These are phyloP conservation scores for Lasioglossum lativentre DNA, from an alignment of 2,888 invertebrate species.

Conservation along the genomic window DNA sequence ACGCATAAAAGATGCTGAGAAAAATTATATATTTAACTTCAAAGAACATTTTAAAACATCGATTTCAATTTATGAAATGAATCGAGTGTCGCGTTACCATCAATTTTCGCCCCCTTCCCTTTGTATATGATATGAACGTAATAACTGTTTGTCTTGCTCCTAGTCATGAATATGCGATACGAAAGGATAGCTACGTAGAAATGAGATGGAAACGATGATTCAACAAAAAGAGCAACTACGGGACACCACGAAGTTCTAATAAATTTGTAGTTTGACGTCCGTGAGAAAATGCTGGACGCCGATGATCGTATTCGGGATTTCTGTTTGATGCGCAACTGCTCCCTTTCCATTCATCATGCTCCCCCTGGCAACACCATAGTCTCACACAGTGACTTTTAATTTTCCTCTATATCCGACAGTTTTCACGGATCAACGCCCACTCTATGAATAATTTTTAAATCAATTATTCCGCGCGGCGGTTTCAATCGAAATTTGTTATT, in stretches of 20 bases:
- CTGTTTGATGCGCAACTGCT: conserved; percentile 22
- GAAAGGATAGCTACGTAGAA: not conserved
- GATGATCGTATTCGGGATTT: conserved; percentile 39
- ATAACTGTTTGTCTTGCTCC: conserved; percentile 2
- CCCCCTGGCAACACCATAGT: conserved; percentile 10
- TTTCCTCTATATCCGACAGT: not conserved
- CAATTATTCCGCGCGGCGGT: not conserved
- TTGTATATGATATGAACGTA: not conserved
- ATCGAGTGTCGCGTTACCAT: not conserved
- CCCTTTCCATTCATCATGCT: conserved; percentile 19
- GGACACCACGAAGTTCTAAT: conserved; percentile 6
- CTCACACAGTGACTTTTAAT: conserved; percentile 2
- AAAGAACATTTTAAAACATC: not conserved
- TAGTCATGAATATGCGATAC: conserved; percentile 5
- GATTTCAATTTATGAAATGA: too few relatives aligned
- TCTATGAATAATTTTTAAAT: conserved; percentile 18
- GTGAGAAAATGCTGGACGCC: conserved; percentile 44
- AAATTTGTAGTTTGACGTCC: conserved; percentile 41
- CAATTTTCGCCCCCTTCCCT: not conserved
- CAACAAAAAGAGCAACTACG: conserved; percentile 1
- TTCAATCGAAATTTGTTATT: not conserved
- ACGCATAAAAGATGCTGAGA: too few relatives aligned
- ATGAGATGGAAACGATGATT: conserved; percentile 7
- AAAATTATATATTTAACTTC: not conserved
- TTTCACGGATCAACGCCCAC: not conserved